Evolutionary conservation across 2,888 invertebrate genomes (phyloP).

Genomic region (Argyresthia albistria): DNA sequence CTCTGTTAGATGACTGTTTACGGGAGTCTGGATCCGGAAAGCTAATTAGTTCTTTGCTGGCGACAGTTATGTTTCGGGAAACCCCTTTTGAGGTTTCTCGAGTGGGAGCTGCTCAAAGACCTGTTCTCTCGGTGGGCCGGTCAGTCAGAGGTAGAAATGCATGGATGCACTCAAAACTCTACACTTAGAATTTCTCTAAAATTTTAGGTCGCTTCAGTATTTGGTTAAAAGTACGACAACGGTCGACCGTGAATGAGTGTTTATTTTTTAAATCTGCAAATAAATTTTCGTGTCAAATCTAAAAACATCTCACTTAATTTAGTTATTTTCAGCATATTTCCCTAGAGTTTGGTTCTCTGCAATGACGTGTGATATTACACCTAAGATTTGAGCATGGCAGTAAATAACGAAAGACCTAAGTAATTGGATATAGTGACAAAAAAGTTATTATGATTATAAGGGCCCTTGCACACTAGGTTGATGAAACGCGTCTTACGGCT

Average conservation of each 20-base stretch:
- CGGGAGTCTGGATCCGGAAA: conserved; percentile 54
- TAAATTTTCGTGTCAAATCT: no score
- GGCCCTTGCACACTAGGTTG: conserved; percentile 18
- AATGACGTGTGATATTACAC: not conserved
- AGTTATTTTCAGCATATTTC: not conserved
- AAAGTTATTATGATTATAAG: not conserved
- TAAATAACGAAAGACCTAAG: not conserved
- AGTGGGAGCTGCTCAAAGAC: not conserved
- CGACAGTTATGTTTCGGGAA: not conserved
- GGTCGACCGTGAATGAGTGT: no score
- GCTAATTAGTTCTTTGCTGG: conserved; percentile 45
- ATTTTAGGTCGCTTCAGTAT: no score
- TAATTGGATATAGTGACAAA: not conserved
- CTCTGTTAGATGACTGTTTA: conserved; percentile 52
- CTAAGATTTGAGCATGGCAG: not conserved
- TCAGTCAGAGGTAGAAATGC: no score
- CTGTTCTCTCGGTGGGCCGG: not conserved
- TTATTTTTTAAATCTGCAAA: no score
- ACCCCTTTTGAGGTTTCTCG: not conserved
- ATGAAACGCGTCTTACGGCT: conserved; percentile 65
- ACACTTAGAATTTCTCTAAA: no score
- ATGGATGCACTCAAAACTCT: no score
- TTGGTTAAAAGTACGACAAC: no score
- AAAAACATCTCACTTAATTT: no score
- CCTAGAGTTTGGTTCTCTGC: not conserved